These are phyloP conservation scores for Centruroides vittatus DNA, from an alignment of 1,140 invertebrate genomes.

Conservation along the genomic window DNA sequence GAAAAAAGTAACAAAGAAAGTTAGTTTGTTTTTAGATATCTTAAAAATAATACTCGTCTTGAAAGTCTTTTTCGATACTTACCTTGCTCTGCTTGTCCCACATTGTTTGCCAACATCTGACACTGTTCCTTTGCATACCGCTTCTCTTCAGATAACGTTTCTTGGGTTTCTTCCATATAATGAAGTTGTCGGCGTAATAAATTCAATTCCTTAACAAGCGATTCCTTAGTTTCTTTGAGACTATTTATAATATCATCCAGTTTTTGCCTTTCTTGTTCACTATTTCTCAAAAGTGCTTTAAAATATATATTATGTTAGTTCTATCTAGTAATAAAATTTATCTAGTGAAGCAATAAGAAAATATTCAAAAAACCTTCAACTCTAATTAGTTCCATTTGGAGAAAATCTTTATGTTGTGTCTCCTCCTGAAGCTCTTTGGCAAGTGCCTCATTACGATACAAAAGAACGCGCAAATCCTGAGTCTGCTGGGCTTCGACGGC, in stretches of 20 bases:
- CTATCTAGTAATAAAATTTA: too few relatives aligned
- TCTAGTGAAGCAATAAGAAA: too few relatives aligned
- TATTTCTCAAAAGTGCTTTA: conserved; percentile 4
- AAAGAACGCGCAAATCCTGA: conserved; percentile 12
- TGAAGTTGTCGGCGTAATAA: not conserved
- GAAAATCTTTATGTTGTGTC: not conserved
- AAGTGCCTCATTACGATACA: conserved; percentile 15
- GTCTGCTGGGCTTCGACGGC: conserved; percentile 4
- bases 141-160: conserved; percentile 4
- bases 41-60: too few relatives aligned
- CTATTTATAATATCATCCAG: conserved; percentile 5
- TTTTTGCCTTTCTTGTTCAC: conserved; percentile 7
- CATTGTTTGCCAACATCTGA: conserved; percentile 3
- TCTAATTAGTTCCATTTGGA: conserved; percentile 5
- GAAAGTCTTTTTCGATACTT: not conserved
- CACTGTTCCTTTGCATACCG: conserved; percentile 5
- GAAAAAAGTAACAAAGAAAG: too few relatives aligned
- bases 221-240: conserved; percentile 2
- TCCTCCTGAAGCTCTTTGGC: conserved; percentile 14
- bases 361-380: conserved; percentile 3
- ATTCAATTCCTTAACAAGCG: conserved; percentile 1
- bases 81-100: conserved; percentile 12
- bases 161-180: conserved; percentile 4
- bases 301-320: not conserved
- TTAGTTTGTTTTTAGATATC: too few relatives aligned